Conservation (phyloP, 1,140 invertebrate species). For the Ruditapes philippinarum region DNA sequence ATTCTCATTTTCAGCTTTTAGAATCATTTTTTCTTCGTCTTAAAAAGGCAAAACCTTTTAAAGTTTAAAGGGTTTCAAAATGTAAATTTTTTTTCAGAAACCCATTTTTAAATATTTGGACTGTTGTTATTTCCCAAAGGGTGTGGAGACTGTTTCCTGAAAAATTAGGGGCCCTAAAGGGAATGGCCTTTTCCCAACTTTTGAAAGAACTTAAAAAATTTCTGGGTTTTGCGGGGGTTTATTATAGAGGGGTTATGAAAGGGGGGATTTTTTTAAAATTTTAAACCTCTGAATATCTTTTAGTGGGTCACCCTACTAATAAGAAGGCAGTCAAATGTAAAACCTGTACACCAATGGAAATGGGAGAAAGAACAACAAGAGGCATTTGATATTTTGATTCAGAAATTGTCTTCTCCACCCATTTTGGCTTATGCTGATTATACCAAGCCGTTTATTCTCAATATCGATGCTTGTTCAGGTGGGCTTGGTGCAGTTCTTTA, state of each 20-base stretch:
- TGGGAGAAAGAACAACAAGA: conserved; percentile 38
- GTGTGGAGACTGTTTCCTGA: neutral
- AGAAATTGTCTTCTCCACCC: conserved; percentile 14
- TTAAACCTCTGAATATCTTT: neutral
- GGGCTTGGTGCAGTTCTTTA: conserved; percentile 79
- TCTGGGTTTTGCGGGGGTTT: conserved; percentile 4
- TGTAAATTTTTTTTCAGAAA: neutral
- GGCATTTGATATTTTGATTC: neutral
- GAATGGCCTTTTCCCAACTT: conserved; percentile 8
- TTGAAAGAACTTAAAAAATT: conserved; percentile 7
- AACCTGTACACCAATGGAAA: neutral
- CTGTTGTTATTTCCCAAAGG: neutral
- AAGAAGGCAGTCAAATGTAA: neutral
- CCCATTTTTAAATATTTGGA: neutral
- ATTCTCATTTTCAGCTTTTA: neutral
- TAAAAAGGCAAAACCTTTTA: neutral
- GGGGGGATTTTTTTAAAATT: neutral
- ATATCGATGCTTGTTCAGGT: conserved; percentile 40
- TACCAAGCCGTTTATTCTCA: conserved; percentile 21
- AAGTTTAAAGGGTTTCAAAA: conserved; percentile 5
- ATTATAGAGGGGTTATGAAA: conserved; percentile 29
- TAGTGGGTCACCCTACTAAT: neutral
- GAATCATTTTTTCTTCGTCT: neutral
- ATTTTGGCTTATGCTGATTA: conserved; percentile 39
- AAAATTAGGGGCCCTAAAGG: neutral